These are phyloP conservation scores for Musca domestica DNA, from an alignment of 1,140 invertebrate genomes.

Conservation along the genomic window DNA sequence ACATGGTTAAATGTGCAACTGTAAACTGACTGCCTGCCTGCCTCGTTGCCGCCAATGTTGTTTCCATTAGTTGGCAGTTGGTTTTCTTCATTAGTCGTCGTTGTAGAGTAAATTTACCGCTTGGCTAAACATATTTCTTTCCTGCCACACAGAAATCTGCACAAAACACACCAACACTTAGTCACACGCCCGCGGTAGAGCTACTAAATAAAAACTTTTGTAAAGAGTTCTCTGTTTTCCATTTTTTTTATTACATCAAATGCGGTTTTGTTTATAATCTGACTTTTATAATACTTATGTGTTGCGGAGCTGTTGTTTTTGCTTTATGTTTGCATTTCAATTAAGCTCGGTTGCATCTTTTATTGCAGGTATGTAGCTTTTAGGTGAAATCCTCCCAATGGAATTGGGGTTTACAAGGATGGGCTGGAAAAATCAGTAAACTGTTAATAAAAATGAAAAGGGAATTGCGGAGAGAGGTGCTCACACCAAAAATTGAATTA, in stretches of 20 bases:
- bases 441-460: no score
- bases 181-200: neutral
- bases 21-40: conserved; percentile 25
- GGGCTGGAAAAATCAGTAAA: no score
- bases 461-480: no score
- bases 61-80: conserved; percentile 2
- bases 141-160: neutral
- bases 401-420: no score
- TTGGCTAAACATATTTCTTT: neutral
- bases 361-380: no score
- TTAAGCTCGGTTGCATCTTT: neutral
- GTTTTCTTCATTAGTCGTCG: conserved; percentile 5
- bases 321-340: conserved; percentile 13
- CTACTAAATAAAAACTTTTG: neutral
- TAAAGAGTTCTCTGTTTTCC: neutral
- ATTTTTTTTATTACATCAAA: conserved; percentile 22
- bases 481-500: no score
- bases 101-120: conserved; percentile 14
- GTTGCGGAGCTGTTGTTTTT: neutral
- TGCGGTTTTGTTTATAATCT: neutral
- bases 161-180: conserved; percentile 7
- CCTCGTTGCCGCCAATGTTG: neutral
- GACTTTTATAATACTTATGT: no score
- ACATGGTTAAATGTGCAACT: conserved; percentile 52
- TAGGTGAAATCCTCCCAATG: no score